Evolutionary conservation across 2,888 invertebrate species (phyloP).

Genomic region (Aplocera efformata): DNA sequence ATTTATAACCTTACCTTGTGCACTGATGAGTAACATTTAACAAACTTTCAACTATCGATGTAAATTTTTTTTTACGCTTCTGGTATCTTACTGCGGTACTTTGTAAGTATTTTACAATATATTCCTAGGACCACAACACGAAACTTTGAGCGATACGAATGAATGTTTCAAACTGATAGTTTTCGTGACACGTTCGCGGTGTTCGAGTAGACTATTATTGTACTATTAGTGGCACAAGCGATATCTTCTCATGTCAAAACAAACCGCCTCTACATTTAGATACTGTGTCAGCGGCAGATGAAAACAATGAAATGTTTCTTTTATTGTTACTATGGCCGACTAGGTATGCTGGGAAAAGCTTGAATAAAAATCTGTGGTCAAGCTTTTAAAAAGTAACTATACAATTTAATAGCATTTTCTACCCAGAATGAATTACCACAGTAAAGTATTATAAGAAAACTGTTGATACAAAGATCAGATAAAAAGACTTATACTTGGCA

Average conservation of each 20-base stretch:
- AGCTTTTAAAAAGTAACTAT: too few species aligned
- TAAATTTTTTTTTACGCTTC: too few species aligned
- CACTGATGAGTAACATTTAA: too few species aligned
- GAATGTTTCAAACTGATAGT: conserved; percentile 52
- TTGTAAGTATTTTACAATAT: conserved; percentile 2
- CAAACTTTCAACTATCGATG: too few species aligned
- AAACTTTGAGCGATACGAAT: conserved; percentile 29
- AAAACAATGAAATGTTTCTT: conserved; percentile 8
- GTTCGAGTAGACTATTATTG: conserved; percentile 29
- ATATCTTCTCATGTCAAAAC: conserved; percentile 27
- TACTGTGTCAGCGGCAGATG: conserved; percentile 11
- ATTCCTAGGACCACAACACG: conserved; percentile 25
- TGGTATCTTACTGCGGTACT: conserved; percentile 1
- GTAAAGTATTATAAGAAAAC: neutral
- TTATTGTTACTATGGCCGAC: conserved; percentile 12
- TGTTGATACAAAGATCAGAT: neutral
- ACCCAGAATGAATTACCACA: neutral
- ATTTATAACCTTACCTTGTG: too few species aligned
- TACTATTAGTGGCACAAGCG: conserved; percentile 34
- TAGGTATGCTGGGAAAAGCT: neutral
- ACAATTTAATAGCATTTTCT: too few species aligned
- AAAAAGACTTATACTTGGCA: neutral
- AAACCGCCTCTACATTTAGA: conserved; percentile 28
- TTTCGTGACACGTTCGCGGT: conserved; percentile 45
- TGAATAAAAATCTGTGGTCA: too few species aligned